Evolutionary conservation across 2,888 invertebrate genomes (phyloP), one percentile per base, ranked within the genome.

Genomic region (Sphaerophoria rueppellii): DNA sequence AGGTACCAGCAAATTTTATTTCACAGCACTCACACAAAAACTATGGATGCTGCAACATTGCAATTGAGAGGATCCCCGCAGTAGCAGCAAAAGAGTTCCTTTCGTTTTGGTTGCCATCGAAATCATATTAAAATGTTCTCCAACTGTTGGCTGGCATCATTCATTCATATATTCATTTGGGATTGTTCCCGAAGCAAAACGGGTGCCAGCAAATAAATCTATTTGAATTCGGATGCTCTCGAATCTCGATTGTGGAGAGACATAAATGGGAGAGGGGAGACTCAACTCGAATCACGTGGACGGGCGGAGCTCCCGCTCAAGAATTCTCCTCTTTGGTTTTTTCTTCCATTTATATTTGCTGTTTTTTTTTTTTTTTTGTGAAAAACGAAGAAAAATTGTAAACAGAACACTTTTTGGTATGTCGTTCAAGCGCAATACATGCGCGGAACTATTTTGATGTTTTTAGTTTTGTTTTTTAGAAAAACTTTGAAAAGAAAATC

Each of bases 251-350:
- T 73, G 40, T n/a, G 70, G 81, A 85, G 81, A 85, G 60, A 50
- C 5, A 9, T 14, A 40, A 37, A 35, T 48, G 63, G 76, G 81
- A 85, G 61, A 35, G 35, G 63, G 76, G 81, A 85, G 61, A 73
- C 67, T 72, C 79, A 40, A 71, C 6, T 50, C 50, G 50, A 50
- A 79, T 70, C 78, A 74, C 85, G 80, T 86, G 81, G 54, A 88
- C 90, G 87, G 89, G 89, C 89, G 89, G 89, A 89, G 90, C 90
- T 89, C 89, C 63, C 71, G 70, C 71, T 78, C 52, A 78, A 76
- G 67, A 87, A 86, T 87, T 88, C 88, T 90, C 89, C 88, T 86
- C 82, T 76, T 72, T 65, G 69, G 67, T 40, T 24, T 37, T 35
- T 57, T 37, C 16, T 14, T 40, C 24, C 40, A 9, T 24, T 9